Evolutionary conservation across 2,888 invertebrate genomes (phyloP), one percentile per base, ranked within the genome.

Genomic region (Athetis lepigone): DNA sequence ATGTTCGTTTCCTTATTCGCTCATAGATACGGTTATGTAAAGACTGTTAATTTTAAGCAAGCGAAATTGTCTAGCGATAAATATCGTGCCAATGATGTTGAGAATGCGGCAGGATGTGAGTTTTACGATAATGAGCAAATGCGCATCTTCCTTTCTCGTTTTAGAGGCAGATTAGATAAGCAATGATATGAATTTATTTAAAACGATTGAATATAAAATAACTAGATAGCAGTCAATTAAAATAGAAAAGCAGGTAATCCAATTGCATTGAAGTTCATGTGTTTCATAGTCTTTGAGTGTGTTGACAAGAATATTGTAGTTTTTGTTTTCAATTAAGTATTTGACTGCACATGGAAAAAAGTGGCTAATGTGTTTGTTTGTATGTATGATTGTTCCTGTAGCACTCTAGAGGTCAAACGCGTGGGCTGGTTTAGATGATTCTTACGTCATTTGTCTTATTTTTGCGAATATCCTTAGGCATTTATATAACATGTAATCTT

Each of bases 11-110:
- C 63, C 71, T 62, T 75, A 55, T 64, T 64, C 18, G 42, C 33
- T 40, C 40, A 45, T 47, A 50, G 42, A 63, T 27, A 42, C 58
- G 57, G 51, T 58, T 66, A 72, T 77, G 57, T 66, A 58, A 60
- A 61, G 57, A 66, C 61, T 56, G 63, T 55, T 80, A 65, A 70
- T 77, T 79, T 66, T 70, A 75, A 67, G 51, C 52, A 51, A 21
- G 46, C 52, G 55, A 57, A 68, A 65, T 62, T 59, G 70, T 62
- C 65, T 76, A 63, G 59, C 71, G 57, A 73, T 80, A 75, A 79
- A 78, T 70, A 68, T 75, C 52, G 29, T 66, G 27, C 40, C 40
- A 43, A 68, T 74, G 56, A 46, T 63, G 64, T 58, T 33, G 47
- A 46, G 43, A 66, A 60, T 64, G 77, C 49, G 40, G 46, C 73